These are phyloP conservation scores for Crossocerus cetratus DNA, from an alignment of 2,888 invertebrate genomes.

Conservation along the genomic window DNA sequence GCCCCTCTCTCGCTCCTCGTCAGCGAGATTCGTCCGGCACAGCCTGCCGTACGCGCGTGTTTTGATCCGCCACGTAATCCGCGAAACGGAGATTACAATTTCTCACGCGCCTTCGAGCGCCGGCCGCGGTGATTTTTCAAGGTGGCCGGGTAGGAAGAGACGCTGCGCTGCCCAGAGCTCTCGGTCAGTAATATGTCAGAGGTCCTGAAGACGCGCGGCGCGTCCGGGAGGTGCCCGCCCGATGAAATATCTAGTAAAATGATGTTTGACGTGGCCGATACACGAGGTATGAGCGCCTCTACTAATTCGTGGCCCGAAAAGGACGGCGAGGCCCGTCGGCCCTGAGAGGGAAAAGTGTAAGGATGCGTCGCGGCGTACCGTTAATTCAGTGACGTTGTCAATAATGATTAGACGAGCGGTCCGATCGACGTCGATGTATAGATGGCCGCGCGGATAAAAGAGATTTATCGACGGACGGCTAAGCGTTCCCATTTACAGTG, in stretches of 20 bases:
- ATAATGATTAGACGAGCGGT: constrained; percentile 51
- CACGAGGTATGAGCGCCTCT: constrained; percentile 18
- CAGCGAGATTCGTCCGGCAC: too few relatives aligned
- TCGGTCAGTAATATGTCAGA: too few relatives aligned
- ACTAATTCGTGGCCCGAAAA: neutral
- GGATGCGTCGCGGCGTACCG: constrained; percentile 44
- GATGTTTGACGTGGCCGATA: constrained; percentile 27
- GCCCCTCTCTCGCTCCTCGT: constrained; percentile 14
- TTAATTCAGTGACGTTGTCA: constrained; percentile 59
- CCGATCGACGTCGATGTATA: constrained; percentile 36
- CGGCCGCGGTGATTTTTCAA: neutral
- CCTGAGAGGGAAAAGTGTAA: constrained; percentile 33
- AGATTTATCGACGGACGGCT: constrained; percentile 52
- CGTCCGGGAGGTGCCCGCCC: neutral
- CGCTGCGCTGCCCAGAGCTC: too few relatives aligned
- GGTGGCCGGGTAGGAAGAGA: too few relatives aligned
- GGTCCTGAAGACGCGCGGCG: too few relatives aligned
- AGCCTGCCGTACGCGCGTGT: neutral
- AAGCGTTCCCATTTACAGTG: constrained; percentile 19
- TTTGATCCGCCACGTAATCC: constrained; percentile 1
- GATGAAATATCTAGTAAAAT: constrained; percentile 16
- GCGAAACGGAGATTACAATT: neutral
- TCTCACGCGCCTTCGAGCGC: neutral
- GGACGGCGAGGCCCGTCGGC: neutral
- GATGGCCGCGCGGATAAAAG: constrained; percentile 52